Percentiles rank a stretch among this genome's conserved stretches.
These are phyloP conservation scores for Rhabdomys pumilio DNA, from an alignment of 2,797 vertebrate genomes.

Conservation along the genomic window DNA sequence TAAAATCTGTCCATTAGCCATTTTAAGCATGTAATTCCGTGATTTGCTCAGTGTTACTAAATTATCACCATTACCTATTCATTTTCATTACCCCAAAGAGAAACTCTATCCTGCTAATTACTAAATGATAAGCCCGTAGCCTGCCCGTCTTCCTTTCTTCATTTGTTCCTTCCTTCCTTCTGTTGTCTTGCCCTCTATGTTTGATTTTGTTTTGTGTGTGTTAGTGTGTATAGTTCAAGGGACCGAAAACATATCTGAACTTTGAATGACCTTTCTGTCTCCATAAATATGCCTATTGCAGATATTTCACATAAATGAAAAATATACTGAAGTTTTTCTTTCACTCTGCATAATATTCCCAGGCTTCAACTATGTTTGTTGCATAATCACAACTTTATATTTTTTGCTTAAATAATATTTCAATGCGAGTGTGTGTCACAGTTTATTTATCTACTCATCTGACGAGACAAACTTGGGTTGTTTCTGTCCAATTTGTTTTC, in stretches of 20 bases:
- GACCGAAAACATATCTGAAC: background rate
- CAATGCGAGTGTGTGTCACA: background rate
- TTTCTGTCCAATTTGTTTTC: slow-evolving; percentile 12
- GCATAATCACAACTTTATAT: slow-evolving; percentile 10
- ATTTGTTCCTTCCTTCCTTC: too few relatives aligned
- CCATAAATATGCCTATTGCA: background rate
- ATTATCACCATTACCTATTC: background rate
- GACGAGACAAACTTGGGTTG: background rate
- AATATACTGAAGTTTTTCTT: background rate
- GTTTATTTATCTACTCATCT: background rate
- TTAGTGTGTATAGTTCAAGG: background rate
- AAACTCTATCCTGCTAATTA: slow-evolving; percentile 1
- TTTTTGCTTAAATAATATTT: background rate
- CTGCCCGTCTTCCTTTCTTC: background rate
- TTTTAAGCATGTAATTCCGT: background rate
- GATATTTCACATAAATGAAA: background rate
- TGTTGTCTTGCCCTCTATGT: fast-evolving
- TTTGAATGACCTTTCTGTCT: slow-evolving; percentile 15
- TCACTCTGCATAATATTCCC: background rate
- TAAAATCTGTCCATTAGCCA: slow-evolving; percentile 11
- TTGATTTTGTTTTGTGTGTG: too few relatives aligned
- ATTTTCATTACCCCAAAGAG: slow-evolving; percentile 1
- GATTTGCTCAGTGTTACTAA: background rate
- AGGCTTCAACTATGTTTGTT: background rate
- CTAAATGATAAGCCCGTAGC: background rate